Evolutionary conservation across 2,888 invertebrate species (phyloP), one percentile per base, ranked within the genome.

Genomic region (Laothoe populi): DNA sequence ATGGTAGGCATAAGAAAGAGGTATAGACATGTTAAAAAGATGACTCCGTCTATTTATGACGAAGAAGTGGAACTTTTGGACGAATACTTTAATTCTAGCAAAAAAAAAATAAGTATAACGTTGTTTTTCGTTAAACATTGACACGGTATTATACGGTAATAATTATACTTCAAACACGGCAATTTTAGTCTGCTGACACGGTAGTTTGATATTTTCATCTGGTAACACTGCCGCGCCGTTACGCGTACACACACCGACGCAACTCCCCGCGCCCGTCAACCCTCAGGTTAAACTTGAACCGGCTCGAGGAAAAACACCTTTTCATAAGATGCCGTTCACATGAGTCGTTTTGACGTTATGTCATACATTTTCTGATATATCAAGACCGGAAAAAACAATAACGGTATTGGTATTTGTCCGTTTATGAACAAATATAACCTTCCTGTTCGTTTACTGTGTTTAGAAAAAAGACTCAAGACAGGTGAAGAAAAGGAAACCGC

Each of bases 221-320:
- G n/a, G n/a, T n/a, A n/a, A n/a, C n/a, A n/a, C n/a, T n/a, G n/a
- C n/a, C n/a, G n/a, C n/a, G n/a, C n/a, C n/a, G n/a, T n/a, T n/a
- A n/a, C n/a, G n/a, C n/a, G 48, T 24, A 24, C 49, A 31, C 49
- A 31, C 49, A 49, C 48, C 31, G 48, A 48, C 48, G 48, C 48
- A 8, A 31, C 31, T 31, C 31, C 48, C 48, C 49, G 16, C 49
- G 49, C 49, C 26, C 16, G 70, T 62, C 72, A 79, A 82, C 75
- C 81, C 79, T 75, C 79, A 81, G 76, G 77, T 76, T 77, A 78
- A 58, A 74, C 75, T 76, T 77, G 78, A 79, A 79, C 78, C 75
- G 77, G 35, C 31, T 72, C 74, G 62, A 59, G 31, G 59, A 48
- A 64, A 68, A 68, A 65, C 64, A 46, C 10, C 0, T 35, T n/a